Evolutionary conservation across 2,113 vertebrate species (phyloP).

Genomic region (Chlamydotis undulata): DNA sequence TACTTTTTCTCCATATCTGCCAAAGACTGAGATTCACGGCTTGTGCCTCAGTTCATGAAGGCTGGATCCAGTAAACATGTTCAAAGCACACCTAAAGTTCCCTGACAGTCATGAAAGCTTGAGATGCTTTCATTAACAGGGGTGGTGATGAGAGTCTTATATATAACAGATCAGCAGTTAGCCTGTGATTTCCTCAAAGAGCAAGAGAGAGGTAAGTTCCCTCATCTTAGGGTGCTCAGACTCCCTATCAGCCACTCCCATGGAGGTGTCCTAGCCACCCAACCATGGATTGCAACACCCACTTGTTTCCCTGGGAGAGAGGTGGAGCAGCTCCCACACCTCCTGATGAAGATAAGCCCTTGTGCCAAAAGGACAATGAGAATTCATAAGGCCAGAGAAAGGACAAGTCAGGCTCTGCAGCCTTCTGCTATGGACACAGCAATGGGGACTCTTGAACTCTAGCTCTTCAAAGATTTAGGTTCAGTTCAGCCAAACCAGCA

Average conservation of each 20-base stretch:
- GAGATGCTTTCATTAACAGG: not conserved
- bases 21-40: conserved; percentile 31
- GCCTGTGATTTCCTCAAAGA: not conserved
- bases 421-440: not conserved
- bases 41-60: not conserved
- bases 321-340: not conserved
- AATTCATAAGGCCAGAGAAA: not conserved
- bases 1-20: conserved; percentile 37
- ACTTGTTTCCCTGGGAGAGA: not conserved
- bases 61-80: not conserved
- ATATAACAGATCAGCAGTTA: not conserved
- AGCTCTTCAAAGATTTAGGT: not conserved
- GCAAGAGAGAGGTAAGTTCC: not conserved
- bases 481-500: conserved; percentile 4
- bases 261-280: not conserved
- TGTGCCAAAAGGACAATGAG: not conserved
- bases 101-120: not conserved
- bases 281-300: not conserved
- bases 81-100: conserved; percentile 11
- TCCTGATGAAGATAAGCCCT: not conserved
- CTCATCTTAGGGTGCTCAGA: not conserved
- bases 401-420: not conserved
- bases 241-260: not conserved
- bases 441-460: not conserved
- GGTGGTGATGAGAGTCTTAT: not conserved